phyloP scores from a whole-genome alignment of 2,113 vertebrate species.

The Nymphicus hollandicus region DNA sequence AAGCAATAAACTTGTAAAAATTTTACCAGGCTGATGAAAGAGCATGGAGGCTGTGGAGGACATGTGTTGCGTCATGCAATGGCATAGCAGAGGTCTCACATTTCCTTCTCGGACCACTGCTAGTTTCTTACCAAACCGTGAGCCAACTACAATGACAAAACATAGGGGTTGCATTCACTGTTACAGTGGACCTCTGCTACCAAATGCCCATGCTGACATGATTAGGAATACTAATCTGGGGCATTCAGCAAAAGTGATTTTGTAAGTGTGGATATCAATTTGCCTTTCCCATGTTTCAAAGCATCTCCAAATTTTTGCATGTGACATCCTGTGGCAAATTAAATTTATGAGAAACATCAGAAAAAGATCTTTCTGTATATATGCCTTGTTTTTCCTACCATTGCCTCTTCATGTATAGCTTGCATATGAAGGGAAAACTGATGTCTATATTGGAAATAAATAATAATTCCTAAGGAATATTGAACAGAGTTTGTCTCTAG shows the following conservation, averaged over 20 bases:
- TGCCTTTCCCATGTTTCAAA: background rate
- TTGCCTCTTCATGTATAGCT: background rate
- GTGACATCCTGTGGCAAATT: background rate
- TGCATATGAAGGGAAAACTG: background rate
- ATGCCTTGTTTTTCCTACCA: background rate
- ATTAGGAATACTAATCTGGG: background rate
- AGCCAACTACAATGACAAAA: background rate
- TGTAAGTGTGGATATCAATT: background rate
- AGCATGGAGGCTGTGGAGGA: background rate
- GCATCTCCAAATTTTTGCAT: background rate
- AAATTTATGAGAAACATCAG: background rate
- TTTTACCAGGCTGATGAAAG: background rate
- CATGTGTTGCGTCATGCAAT: background rate
- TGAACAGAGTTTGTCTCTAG: background rate
- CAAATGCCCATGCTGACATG: fast-evolving
- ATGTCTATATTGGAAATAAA: background rate
- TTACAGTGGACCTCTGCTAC: background rate
- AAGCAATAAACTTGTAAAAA: background rate
- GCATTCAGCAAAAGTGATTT: background rate
- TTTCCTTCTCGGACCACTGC: background rate
- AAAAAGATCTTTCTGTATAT: background rate
- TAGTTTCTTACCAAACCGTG: background rate
- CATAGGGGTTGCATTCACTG: background rate
- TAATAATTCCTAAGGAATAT: background rate
- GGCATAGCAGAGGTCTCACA: fast-evolving